Conservation (phyloP, 2,113 vertebrate species). For the Alces alces region DNA sequence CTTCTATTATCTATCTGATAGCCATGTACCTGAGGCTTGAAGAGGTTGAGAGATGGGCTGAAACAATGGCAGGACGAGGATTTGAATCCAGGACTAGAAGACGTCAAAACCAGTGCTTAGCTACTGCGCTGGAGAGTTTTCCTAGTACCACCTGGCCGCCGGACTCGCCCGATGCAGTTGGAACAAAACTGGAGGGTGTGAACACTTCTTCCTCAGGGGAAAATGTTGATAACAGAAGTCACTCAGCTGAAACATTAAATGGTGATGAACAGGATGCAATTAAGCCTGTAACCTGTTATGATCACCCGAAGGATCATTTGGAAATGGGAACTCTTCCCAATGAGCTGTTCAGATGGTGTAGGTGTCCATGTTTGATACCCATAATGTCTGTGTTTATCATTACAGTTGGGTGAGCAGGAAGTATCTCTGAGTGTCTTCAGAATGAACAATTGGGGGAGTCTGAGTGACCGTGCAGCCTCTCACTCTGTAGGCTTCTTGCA, state of each 20-base stretch:
- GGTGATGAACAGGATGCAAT: slow-evolving; percentile 12
- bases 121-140: neutral
- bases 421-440: neutral
- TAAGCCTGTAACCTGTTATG: neutral
- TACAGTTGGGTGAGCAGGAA: neutral
- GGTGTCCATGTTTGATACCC: neutral
- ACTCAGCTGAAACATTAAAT: slow-evolving; percentile 32
- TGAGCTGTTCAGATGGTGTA: neutral
- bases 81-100: neutral
- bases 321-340: neutral
- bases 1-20: neutral
- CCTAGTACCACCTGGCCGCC: neutral
- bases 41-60: neutral
- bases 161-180: neutral
- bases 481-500: neutral
- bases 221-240: neutral
- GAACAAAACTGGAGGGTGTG: neutral
- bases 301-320: slow-evolving; percentile 27
- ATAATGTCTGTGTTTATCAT: neutral
- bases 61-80: neutral
- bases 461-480: neutral
- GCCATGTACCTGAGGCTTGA: neutral
- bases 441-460: neutral
- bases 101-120: neutral
- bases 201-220: neutral